phyloP scores from a whole-genome alignment of 1,140 invertebrate species.

The Caenorhabditis remanei region DNA sequence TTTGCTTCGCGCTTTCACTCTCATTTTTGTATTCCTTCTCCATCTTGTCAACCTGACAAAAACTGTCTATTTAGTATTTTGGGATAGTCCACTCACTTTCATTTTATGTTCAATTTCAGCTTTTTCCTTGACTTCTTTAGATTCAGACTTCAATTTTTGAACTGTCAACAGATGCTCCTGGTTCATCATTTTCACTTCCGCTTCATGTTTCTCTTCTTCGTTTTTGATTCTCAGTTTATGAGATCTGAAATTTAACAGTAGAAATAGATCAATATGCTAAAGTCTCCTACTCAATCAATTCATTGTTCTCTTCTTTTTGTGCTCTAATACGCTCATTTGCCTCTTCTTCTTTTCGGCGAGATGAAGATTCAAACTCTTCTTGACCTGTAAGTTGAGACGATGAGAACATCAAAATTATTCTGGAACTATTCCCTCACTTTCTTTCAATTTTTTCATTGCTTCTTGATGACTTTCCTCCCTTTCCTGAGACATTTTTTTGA shows the following conservation, averaged over 20 bases:
- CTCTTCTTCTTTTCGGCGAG: neutral
- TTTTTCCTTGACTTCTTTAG: neutral
- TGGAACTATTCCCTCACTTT: neutral
- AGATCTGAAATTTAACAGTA: neutral
- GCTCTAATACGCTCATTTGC: neutral
- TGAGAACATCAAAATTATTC: neutral
- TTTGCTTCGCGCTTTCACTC: neutral
- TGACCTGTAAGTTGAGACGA: neutral
- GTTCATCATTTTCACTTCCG: neutral
- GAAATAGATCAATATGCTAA: neutral
- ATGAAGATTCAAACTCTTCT: neutral
- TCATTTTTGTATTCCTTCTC: neutral
- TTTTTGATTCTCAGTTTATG: neutral
- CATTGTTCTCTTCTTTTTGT: neutral
- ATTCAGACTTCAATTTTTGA: neutral
- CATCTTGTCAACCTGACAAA: neutral
- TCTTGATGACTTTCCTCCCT: neutral
- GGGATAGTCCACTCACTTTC: neutral
- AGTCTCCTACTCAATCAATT: neutral
- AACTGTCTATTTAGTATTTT: neutral
- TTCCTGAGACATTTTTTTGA: neutral
- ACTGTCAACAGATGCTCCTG: neutral
- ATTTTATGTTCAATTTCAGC: conserved; percentile 3
- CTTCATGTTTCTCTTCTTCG: neutral
- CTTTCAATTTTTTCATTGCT: neutral